phyloP scores from a whole-genome alignment of 2,888 invertebrate species.

The Tenthredo notha region DNA sequence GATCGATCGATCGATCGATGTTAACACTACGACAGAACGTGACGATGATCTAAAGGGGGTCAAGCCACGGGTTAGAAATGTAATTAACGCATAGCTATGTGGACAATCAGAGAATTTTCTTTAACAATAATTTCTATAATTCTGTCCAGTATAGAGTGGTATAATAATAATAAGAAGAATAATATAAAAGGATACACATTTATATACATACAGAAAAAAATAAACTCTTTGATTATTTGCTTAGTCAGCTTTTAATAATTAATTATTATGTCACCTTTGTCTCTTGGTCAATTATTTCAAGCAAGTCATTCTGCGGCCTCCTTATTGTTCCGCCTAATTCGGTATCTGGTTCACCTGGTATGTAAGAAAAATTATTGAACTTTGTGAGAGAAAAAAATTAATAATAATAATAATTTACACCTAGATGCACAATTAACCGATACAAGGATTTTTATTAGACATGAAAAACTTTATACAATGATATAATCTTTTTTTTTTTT shows the following conservation, averaged over 20 bases:
- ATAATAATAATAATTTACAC: no score
- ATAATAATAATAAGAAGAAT: no score
- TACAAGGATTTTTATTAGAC: not conserved
- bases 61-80: not conserved
- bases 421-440: not conserved
- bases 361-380: not conserved
- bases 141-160: no score
- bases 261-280: not conserved
- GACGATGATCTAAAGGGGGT: constrained; percentile 26
- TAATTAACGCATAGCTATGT: not conserved
- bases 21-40: not conserved
- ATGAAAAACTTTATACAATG: no score
- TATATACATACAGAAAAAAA: not conserved
- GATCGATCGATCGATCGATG: constrained; percentile 27
- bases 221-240: not conserved
- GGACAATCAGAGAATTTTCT: not conserved
- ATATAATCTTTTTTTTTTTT: no score
- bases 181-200: no score
- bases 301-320: constrained; percentile 15
- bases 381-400: not conserved
- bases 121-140: no score
- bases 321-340: constrained; percentile 19
- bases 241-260: not conserved
- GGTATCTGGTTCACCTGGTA: constrained; percentile 22
- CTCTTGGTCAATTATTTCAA: not conserved